Percentiles rank a stretch among this genome's conserved stretches.
Conservation (phyloP, 2,113 vertebrate genomes). For the Genyomyrus donnyi region DNA sequence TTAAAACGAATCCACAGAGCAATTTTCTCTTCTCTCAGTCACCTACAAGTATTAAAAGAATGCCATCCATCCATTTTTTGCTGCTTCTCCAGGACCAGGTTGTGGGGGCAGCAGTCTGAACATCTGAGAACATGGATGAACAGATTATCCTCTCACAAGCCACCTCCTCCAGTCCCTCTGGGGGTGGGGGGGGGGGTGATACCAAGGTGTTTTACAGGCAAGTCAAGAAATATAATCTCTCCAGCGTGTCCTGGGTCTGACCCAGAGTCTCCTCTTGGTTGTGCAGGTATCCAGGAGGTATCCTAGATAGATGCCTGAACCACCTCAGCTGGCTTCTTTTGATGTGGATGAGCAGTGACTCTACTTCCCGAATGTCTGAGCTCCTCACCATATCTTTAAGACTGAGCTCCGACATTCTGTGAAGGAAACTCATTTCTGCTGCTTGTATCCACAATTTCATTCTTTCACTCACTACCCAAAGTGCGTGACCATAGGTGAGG, state of each 20-base stretch:
- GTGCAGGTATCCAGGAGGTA: background rate
- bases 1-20: background rate
- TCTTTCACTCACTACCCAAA: background rate
- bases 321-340: background rate
- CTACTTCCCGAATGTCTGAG: background rate
- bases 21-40: background rate
- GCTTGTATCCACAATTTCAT: background rate
- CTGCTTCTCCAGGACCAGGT: background rate
- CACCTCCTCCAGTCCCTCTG: background rate
- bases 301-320: background rate
- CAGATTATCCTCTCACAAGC: background rate
- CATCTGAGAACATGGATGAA: background rate
- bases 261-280: background rate
- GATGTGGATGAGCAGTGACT: background rate
- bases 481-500: background rate
- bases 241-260: background rate
- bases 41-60: background rate
- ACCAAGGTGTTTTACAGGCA: background rate
- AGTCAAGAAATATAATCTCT: background rate
- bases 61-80: background rate
- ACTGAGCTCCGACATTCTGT: background rate
- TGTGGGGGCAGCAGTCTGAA: background rate
- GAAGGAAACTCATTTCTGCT: background rate
- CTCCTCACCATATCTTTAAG: background rate
- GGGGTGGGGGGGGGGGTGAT: background rate